Percentiles rank a stretch among this genome's conserved stretches.
phyloP scores from a whole-genome alignment of 2,113 vertebrate species.

The Gallinago jamesoni region DNA sequence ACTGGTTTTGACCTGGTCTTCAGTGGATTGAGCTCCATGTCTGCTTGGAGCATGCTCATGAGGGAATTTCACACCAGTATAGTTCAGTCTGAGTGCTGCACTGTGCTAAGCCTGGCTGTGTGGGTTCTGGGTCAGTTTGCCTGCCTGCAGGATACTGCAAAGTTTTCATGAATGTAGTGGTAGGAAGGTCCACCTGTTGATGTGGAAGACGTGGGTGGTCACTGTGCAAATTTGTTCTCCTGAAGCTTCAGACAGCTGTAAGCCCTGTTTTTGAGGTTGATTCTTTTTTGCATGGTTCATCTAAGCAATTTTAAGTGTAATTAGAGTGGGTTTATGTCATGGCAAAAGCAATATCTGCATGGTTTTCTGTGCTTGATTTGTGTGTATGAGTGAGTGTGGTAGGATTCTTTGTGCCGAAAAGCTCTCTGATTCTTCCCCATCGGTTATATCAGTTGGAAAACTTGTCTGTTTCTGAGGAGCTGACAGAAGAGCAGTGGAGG shows the following conservation, averaged over 20 bases:
- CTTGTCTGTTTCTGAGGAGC: background rate
- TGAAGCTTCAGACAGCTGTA: background rate
- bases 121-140: background rate
- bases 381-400: rapidly evolving
- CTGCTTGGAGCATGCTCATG: rapidly evolving
- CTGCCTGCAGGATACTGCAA: background rate
- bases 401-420: background rate
- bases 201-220: background rate
- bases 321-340: background rate
- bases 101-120: background rate
- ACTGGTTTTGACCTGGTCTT: background rate
- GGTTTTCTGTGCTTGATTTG: background rate
- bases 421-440: background rate
- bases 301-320: background rate
- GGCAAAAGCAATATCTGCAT: background rate
- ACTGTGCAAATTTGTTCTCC: background rate
- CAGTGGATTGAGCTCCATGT: background rate
- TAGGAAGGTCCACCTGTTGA: background rate
- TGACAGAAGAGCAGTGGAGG: background rate
- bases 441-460: background rate
- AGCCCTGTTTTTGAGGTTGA: background rate
- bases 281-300: background rate
- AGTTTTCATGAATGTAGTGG: background rate
- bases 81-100: background rate
- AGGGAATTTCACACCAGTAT: background rate